Conservation (phyloP, 2,888 invertebrate genomes). For the Vesta saturnalis region DNA sequence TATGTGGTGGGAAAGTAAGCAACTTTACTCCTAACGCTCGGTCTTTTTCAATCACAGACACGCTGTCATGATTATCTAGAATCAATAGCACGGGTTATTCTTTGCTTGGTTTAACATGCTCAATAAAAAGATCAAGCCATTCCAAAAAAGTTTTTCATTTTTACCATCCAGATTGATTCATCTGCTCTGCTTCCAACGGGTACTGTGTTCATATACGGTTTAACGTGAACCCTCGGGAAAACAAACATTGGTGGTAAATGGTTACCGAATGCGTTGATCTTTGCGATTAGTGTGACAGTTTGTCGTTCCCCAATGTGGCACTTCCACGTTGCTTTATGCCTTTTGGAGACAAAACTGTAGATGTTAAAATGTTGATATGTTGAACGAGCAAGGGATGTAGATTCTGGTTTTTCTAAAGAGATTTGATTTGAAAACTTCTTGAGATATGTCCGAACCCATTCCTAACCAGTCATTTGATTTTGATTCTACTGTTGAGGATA, state of each 20-base stretch:
- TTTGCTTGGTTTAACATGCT: slow-evolving; percentile 3
- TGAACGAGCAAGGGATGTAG: neutral
- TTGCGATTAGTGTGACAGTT: neutral
- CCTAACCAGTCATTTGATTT: neutral
- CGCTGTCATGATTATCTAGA: slow-evolving; percentile 15
- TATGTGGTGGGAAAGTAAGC: slow-evolving; percentile 18
- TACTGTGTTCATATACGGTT: no score
- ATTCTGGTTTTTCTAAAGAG: neutral
- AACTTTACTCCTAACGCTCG: slow-evolving; percentile 8
- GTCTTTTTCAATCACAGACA: slow-evolving; percentile 19
- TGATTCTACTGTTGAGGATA: neutral
- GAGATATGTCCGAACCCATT: neutral
- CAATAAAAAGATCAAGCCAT: neutral
- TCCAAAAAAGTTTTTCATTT: slow-evolving; percentile 6
- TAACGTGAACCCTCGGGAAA: slow-evolving; percentile 5
- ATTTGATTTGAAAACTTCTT: slow-evolving; percentile 3
- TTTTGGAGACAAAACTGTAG: neutral
- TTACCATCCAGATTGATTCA: neutral
- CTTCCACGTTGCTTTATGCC: neutral
- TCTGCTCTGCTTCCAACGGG: no score
- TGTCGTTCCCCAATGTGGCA: neutral
- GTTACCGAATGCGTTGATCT: slow-evolving; percentile 53
- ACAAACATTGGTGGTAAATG: slow-evolving; percentile 34
- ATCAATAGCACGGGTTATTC: slow-evolving; percentile 11
- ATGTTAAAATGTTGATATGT: no score